Percentiles rank a stretch among this genome's conserved stretches.
phyloP scores from a whole-genome alignment of 2,888 invertebrate species.

The Margaritifera margaritifera region DNA sequence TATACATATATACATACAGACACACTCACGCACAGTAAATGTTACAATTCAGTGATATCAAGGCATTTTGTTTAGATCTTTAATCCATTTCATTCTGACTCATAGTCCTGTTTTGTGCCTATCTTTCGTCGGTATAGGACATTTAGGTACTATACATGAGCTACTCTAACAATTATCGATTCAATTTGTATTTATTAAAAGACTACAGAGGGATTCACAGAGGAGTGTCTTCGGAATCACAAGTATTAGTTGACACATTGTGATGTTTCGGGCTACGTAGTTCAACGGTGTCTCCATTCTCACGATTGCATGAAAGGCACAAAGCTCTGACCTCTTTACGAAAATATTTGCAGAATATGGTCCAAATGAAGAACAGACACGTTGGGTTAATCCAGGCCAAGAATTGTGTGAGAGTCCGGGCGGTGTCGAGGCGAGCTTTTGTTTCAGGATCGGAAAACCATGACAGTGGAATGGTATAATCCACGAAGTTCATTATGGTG shows the following conservation, averaged over 20 bases:
- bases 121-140: too few species aligned
- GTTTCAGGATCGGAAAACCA: slow-evolving; percentile 1
- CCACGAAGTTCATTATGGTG: slow-evolving; percentile 20
- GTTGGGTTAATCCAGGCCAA: slow-evolving; percentile 21
- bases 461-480: slow-evolving; percentile 5
- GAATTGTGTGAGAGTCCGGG: slow-evolving; percentile 4
- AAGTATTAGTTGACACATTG: not conserved
- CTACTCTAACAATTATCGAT: too few species aligned
- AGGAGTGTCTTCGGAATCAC: not conserved
- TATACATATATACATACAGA: too few species aligned
- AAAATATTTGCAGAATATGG: slow-evolving; percentile 20
- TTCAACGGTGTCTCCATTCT: not conserved
- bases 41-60: too few species aligned
- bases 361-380: slow-evolving; percentile 17
- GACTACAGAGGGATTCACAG: not conserved
- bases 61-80: too few species aligned
- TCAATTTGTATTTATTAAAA: too few species aligned
- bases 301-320: not conserved
- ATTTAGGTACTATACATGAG: too few species aligned
- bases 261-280: not conserved
- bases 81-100: too few species aligned
- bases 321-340: slow-evolving; percentile 17
- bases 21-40: too few species aligned
- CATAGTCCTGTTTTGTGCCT: too few species aligned
- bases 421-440: slow-evolving; percentile 6